phyloP scores from a whole-genome alignment of 2,797 vertebrate genomes.

The Phoebastria nigripes region DNA sequence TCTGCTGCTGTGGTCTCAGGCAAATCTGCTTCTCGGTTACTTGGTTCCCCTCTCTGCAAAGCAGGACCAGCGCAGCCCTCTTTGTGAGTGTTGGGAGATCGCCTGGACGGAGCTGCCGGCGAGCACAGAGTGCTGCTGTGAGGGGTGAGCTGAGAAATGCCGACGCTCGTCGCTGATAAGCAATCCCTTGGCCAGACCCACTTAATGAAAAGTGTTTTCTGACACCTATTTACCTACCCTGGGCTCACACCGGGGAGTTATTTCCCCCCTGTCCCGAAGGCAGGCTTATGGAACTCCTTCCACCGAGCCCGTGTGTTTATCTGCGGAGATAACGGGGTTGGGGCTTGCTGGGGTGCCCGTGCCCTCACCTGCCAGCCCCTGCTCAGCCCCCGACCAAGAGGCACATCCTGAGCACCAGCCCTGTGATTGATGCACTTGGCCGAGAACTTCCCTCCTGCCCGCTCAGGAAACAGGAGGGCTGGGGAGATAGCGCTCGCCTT shows the following conservation, averaged over 20 bases:
- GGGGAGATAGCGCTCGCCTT: constrained; percentile 86
- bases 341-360: constrained; percentile 29
- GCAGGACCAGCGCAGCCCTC: not conserved
- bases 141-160: not conserved
- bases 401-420: constrained; percentile 83
- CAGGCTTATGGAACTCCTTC: not conserved
- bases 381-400: constrained; percentile 75
- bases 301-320: constrained; percentile 23
- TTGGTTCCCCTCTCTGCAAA: not conserved
- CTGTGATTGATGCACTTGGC: constrained; percentile 89
- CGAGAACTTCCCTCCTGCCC: constrained; percentile 78
- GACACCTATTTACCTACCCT: not conserved
- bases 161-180: fast-evolving
- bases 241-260: not conserved
- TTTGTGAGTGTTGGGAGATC: not conserved
- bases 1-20: not conserved
- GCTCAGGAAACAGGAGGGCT: constrained; percentile 87
- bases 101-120: not conserved
- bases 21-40: not conserved
- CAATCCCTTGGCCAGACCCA: not conserved
- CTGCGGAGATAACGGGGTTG: constrained; percentile 56
- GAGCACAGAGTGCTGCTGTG: not conserved
- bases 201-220: not conserved
- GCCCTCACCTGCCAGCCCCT: constrained; percentile 84
- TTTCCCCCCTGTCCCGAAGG: not conserved